phyloP scores from a whole-genome alignment of 2,888 invertebrate species.

The Latrodectus hesperus region DNA sequence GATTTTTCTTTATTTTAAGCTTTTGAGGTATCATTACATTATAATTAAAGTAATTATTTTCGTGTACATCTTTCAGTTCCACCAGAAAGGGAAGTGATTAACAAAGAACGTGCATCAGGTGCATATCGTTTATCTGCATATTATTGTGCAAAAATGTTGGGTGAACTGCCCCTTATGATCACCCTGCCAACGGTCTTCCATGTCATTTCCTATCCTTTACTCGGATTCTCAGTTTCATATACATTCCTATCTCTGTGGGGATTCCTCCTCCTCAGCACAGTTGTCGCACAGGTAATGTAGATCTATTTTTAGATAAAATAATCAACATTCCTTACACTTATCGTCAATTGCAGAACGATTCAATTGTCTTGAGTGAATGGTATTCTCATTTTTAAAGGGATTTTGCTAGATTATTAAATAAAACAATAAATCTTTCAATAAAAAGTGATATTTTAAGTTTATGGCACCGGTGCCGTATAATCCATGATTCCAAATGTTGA shows the following conservation, averaged over 20 bases:
- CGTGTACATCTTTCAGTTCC: constrained; percentile 79
- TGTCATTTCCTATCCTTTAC: constrained; percentile 85
- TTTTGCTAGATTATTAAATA: no score
- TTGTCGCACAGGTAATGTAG: constrained; percentile 81
- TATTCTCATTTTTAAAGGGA: no score
- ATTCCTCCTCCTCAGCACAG: constrained; percentile 82
- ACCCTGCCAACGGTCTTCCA: constrained; percentile 85
- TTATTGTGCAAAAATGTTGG: constrained; percentile 87
- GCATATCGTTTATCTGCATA: constrained; percentile 87
- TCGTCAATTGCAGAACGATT: background rate
- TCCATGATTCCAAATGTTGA: no score
- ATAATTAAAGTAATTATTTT: no score
- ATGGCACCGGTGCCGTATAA: no score
- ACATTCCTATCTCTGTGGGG: constrained; percentile 83
- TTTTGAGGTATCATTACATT: background rate
- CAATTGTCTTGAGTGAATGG: no score
- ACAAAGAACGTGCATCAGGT: constrained; percentile 86
- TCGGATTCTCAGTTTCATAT: constrained; percentile 81
- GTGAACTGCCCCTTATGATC: constrained; percentile 84
- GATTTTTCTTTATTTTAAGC: background rate
- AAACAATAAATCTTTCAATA: no score
- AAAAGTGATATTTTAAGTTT: no score
- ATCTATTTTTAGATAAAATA: constrained; percentile 30
- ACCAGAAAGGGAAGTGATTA: constrained; percentile 85
- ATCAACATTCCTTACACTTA: background rate